Conservation (phyloP, 2,797 vertebrate genomes). For the Melanogrammus aeglefinus region DNA sequence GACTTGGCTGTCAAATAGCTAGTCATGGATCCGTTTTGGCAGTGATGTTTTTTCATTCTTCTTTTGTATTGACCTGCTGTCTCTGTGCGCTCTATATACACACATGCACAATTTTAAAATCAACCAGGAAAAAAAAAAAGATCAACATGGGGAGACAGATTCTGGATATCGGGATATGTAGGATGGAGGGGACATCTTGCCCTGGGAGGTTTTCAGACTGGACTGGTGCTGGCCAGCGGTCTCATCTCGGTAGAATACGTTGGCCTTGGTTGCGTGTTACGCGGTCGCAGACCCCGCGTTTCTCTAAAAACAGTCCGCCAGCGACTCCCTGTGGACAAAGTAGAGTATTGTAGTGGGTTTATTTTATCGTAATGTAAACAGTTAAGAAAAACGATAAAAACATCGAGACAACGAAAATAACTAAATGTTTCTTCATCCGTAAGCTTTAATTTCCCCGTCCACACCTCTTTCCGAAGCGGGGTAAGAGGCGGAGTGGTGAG, state of each 20-base stretch:
- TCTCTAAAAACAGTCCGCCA: slow-evolving; percentile 51
- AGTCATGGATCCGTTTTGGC: too few species aligned
- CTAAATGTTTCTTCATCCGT: not conserved
- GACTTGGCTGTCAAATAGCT: too few species aligned
- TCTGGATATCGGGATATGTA: too few species aligned
- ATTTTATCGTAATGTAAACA: too few species aligned
- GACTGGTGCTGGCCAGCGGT: slow-evolving; percentile 26
- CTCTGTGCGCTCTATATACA: too few species aligned
- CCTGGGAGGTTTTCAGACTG: slow-evolving; percentile 32
- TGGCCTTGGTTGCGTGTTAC: not conserved
- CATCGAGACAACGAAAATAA: not conserved
- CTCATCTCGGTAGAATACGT: slow-evolving; percentile 57
- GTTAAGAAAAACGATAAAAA: too few species aligned
- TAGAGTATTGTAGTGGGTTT: not conserved
- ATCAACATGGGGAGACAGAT: too few species aligned
- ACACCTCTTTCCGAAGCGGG: slow-evolving; percentile 30
- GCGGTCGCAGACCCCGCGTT: slow-evolving; percentile 19
- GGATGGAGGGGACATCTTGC: too few species aligned
- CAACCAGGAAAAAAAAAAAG: too few species aligned
- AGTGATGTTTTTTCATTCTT: too few species aligned
- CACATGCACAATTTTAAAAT: too few species aligned
- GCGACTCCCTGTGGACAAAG: slow-evolving; percentile 66
- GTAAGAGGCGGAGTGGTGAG: not conserved
- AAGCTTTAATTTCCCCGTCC: not conserved
- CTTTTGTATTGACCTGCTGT: too few species aligned